Percentiles rank a stretch among this genome's conserved stretches.
phyloP scores from a whole-genome alignment of 2,888 invertebrate species.

The Hydraecia micacea region DNA sequence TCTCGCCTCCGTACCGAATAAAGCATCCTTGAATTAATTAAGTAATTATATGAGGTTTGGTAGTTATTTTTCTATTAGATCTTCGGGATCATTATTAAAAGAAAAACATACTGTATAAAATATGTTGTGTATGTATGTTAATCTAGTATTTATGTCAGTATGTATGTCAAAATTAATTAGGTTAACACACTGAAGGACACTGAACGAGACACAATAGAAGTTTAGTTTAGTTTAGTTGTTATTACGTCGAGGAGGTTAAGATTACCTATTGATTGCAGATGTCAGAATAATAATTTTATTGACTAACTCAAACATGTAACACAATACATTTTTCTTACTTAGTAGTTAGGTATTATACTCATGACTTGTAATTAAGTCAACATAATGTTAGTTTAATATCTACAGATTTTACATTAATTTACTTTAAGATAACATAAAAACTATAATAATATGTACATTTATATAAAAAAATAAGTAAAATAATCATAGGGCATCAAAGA shows the following conservation, averaged over 20 bases:
- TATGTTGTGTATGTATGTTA: not conserved
- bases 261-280: not conserved
- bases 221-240: no score
- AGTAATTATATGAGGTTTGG: conserved; percentile 33
- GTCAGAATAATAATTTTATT: not conserved
- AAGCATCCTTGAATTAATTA: conserved; percentile 44
- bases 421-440: no score
- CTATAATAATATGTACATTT: no score
- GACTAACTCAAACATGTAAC: not conserved
- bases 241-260: not conserved
- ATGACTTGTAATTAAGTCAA: not conserved
- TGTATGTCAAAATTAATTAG: not conserved
- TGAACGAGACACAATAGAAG: no score
- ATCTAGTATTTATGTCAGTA: not conserved
- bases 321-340: not conserved
- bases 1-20: conserved; percentile 11
- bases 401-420: no score
- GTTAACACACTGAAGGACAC: not conserved
- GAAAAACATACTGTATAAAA: not conserved
- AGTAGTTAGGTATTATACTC: not conserved
- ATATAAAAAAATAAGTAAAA: no score
- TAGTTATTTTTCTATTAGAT: conserved; percentile 33
- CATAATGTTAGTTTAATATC: no score
- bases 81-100: conserved; percentile 5
- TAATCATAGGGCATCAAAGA: no score